These are phyloP conservation scores for Syncerus caffer DNA, from an alignment of 2,797 vertebrate species.

Conservation along the genomic window DNA sequence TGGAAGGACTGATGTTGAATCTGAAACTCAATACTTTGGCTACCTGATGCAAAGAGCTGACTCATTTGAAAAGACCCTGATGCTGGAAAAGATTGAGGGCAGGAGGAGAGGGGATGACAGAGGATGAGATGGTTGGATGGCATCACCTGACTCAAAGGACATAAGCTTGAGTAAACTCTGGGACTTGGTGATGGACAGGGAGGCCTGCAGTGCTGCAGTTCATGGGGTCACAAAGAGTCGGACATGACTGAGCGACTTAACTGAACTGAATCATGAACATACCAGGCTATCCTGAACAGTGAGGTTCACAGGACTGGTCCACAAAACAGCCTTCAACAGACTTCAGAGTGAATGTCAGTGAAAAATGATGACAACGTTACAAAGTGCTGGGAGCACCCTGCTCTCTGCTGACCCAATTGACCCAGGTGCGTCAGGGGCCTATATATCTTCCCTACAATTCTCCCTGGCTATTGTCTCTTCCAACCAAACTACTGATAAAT, in stretches of 20 bases:
- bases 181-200: not conserved
- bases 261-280: not conserved
- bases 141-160: too few species aligned
- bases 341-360: not conserved
- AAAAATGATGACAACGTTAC: fast-evolving
- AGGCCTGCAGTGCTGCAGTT: not conserved
- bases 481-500: not conserved
- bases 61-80: too few species aligned
- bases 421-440: not conserved
- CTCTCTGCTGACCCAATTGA: not conserved
- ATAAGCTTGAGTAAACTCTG: too few species aligned
- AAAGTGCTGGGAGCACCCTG: not conserved
- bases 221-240: not conserved
- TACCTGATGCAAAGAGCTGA: too few species aligned
- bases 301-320: not conserved
- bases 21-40: too few species aligned
- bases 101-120: too few species aligned
- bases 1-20: too few species aligned
- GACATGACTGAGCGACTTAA: not conserved
- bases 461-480: conserved; percentile 7
- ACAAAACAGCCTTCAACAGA: not conserved
- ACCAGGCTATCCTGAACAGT: not conserved
- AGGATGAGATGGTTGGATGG: too few species aligned
- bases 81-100: too few species aligned
- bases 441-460: not conserved